Evolutionary conservation across 1,140 invertebrate species (phyloP).

Genomic region (Aphis gossypii): DNA sequence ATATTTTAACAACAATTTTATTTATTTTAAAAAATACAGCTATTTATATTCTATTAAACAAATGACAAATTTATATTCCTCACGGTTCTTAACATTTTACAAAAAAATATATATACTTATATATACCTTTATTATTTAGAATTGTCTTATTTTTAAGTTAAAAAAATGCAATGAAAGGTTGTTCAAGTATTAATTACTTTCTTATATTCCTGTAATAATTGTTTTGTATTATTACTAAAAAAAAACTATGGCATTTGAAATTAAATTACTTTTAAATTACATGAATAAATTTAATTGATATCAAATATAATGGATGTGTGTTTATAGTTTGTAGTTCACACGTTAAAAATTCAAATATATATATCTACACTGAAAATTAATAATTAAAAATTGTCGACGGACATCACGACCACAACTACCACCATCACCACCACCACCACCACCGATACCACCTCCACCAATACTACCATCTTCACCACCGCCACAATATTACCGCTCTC

Average conservation of each 20-base stretch:
- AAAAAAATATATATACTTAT: background rate
- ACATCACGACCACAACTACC: background rate
- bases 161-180: background rate
- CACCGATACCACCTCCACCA: background rate
- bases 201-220: background rate
- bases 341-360: background rate
- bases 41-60: background rate
- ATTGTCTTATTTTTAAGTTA: background rate
- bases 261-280: background rate
- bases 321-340: background rate
- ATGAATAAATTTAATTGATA: slow-evolving; percentile 6
- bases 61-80: background rate
- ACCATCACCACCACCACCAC: background rate
- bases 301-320: background rate
- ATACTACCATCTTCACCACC: background rate
- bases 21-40: background rate
- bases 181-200: background rate
- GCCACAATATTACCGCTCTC: background rate
- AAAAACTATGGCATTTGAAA: background rate
- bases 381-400: slow-evolving; percentile 28
- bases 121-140: background rate
- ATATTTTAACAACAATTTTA: background rate
- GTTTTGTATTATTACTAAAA: background rate
- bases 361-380: background rate
- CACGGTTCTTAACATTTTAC: background rate